These are phyloP conservation scores for Saguinus imperator DNA, from an alignment of 2,113 vertebrate species.

Conservation along the genomic window DNA sequence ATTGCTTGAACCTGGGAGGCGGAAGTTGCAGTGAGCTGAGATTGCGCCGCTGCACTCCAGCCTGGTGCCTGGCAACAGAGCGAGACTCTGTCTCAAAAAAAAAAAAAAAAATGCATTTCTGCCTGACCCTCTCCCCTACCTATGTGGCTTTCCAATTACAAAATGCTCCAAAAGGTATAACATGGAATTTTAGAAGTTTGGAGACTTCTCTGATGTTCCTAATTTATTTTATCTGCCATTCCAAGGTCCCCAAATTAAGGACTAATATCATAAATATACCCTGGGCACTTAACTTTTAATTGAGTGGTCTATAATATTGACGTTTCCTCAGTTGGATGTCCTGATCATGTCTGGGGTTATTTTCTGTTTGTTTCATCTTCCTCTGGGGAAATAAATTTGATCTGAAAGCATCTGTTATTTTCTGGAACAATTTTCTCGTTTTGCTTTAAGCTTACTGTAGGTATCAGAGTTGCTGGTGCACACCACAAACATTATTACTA, in stretches of 20 bases:
- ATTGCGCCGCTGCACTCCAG: too few species aligned
- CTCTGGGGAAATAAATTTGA: not conserved
- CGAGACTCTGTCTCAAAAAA: too few species aligned
- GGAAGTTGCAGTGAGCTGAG: too few species aligned
- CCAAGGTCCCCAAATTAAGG: not conserved
- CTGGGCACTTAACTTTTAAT: not conserved
- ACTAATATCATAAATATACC: not conserved
- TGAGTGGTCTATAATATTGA: not conserved
- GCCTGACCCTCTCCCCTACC: not conserved
- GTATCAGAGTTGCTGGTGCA: not conserved
- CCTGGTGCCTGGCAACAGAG: too few species aligned
- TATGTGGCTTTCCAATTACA: not conserved
- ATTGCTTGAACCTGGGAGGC: too few species aligned
- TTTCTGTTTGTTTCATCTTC: not conserved
- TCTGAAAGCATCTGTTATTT: conserved; percentile 22
- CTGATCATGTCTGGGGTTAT: not conserved
- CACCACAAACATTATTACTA: not conserved
- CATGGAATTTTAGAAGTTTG: not conserved
- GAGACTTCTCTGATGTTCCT: not conserved
- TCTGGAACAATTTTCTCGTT: not conserved
- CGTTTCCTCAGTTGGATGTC: not conserved
- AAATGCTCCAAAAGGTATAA: not conserved
- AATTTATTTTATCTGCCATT: not conserved
- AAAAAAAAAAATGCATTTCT: not conserved
- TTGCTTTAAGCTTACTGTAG: not conserved